Base-by-base conservation (phyloP, 2,797 vertebrate genomes). In the Melanotaenia trifasciata region DNA sequence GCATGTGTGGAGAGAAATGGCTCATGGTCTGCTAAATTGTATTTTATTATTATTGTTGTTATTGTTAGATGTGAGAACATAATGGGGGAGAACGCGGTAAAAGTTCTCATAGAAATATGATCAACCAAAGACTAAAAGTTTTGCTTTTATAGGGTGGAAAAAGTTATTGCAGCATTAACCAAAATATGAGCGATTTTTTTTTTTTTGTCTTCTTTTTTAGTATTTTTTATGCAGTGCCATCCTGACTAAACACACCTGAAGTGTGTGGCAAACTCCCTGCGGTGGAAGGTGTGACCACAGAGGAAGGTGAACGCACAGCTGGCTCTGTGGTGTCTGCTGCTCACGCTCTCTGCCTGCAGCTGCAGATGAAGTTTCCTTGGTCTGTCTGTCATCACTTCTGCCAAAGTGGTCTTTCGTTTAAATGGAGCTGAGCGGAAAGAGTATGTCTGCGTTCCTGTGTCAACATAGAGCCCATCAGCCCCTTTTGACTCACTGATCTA, bases 361-460 rank as follows among this genome's bases (percentile, higher is more conserved):
- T 96, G 95, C 77, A 99, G 92, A 0, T 90, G 93, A 61, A 99
- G 95, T 38, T 94, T 94, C 43, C 81, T 84, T 0, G 92, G 85
- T 13, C 58, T 82, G 36, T 92, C 81, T 56, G 78, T 87, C 36
- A 87, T 86, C 74, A 96, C 86, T 32, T 99, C 96, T 5, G 92
- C 94, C 78, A 99, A 90, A 36, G 95, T 94, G 0, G 92, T 88
- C 0, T 62, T 89, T 2, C 84, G 83, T 63, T 94, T 93, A 78
- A 98, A 98, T 0, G 96, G 95, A 3, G 96, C 95, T 0, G 92
- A 82, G 64, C 88, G 91, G 87, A 99, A 99, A n/a, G 59, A 94
- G 78, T 97, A 94, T 0, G 97, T 99, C 86, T 99, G 98, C 1
- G 97, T 99, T 38, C 96, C 97, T 62, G 93, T 80, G 70, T 99